phyloP scores from a whole-genome alignment of 2,888 invertebrate genomes.

The Thecocarcelia acutangulata region DNA sequence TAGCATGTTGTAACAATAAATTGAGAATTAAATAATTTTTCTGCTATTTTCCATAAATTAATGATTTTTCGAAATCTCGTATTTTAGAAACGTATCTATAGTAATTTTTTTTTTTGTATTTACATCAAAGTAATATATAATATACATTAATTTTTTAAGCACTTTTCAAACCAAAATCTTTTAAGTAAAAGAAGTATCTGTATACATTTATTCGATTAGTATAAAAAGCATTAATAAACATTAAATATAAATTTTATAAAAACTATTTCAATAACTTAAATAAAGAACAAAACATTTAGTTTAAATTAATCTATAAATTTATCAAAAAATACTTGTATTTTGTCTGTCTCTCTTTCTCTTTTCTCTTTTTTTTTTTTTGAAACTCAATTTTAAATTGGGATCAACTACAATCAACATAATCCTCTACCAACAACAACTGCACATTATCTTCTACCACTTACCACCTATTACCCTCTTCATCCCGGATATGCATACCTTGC shows the following conservation, averaged over 20 bases:
- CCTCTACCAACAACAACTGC: conserved; percentile 58
- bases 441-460: conserved; percentile 12
- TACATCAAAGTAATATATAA: no score
- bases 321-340: conserved; percentile 79
- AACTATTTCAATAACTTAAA: conserved; percentile 13
- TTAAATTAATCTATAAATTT: conserved; percentile 72
- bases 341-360: conserved; percentile 75
- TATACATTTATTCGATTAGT: neutral
- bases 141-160: neutral
- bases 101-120: no score
- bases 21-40: no score
- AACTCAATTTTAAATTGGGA: conserved; percentile 14
- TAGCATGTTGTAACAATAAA: no score
- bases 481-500: conserved; percentile 32
- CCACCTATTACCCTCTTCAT: neutral
- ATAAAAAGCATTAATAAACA: conserved; percentile 27
- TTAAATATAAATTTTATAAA: conserved; percentile 18
- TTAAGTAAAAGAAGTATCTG: conserved; percentile 24
- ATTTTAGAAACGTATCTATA: no score
- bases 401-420: conserved; percentile 18
- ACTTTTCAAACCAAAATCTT: neutral
- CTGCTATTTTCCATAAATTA: no score
- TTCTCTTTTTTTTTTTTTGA: conserved; percentile 58
- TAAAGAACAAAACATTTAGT: conserved; percentile 48
- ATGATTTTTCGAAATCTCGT: no score